These are phyloP conservation scores for Aurelia coerulea DNA, from an alignment of 30 jellyfish, hydroid and myxozoan species.

Conservation along the genomic window DNA sequence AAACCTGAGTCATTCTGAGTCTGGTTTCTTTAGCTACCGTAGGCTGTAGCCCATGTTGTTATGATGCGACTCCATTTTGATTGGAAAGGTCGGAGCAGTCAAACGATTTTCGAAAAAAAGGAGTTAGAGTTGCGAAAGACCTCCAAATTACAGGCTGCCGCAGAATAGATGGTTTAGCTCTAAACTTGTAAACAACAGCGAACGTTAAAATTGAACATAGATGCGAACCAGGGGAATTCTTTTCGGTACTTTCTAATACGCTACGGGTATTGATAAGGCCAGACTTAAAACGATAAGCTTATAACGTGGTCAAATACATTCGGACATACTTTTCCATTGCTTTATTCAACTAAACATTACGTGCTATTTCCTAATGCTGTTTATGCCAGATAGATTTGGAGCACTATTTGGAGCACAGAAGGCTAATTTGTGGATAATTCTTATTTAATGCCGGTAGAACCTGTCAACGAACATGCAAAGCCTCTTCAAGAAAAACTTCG, in stretches of 20 bases:
- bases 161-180: constrained; percentile 6
- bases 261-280: constrained; percentile 42
- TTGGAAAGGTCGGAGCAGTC: no score
- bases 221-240: constrained; percentile 37
- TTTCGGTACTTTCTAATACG: constrained; percentile 53
- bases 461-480: no score
- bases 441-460: no score
- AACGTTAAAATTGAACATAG: background rate
- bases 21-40: no score
- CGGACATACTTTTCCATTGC: constrained; percentile 39
- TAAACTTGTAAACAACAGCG: constrained; percentile 27
- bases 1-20: no score
- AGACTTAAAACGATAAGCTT: constrained; percentile 62
- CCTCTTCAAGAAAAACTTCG: no score
- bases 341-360: background rate
- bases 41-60: no score
- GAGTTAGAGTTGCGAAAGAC: no score
- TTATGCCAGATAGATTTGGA: background rate
- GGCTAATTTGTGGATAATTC: no score
- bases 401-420: no score
- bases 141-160: constrained; percentile 37
- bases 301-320: constrained; percentile 15
- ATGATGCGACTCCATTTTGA: no score
- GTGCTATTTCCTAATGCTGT: background rate
- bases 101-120: no score